phyloP scores from a whole-genome alignment of 1,140 invertebrate species.

The Bacillus rossius region DNA sequence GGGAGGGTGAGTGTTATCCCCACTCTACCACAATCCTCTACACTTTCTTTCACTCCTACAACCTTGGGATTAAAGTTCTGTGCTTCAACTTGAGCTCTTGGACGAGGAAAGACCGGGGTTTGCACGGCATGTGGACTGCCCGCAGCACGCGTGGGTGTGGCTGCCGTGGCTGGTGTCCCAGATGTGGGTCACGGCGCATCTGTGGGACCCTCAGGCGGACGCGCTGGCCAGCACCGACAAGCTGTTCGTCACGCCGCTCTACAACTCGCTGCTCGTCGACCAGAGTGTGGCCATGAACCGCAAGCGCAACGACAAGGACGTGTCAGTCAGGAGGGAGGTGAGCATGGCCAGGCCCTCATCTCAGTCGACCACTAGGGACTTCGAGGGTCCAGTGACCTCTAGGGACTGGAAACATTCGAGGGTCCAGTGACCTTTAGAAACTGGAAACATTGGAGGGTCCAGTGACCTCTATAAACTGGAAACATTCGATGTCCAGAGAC shows the following conservation, averaged over 20 bases:
- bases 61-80: not conserved
- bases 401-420: not conserved
- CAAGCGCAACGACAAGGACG: conserved; percentile 86
- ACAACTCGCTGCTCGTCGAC: conserved; percentile 87
- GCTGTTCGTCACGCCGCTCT: conserved; percentile 93
- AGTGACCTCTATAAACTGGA: not conserved
- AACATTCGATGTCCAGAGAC: not conserved
- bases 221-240: conserved; percentile 93
- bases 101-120: no score
- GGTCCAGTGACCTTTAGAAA: not conserved
- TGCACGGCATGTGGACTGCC: no score
- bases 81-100: not conserved
- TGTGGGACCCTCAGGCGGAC: conserved; percentile 96
- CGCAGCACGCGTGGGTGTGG: conserved; percentile 82
- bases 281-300: conserved; percentile 94
- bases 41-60: not conserved
- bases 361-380: no score
- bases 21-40: not conserved
- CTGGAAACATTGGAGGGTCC: not conserved
- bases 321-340: conserved; percentile 83
- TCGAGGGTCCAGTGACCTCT: no score
- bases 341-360: conserved; percentile 62
- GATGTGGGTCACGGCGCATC: conserved; percentile 92
- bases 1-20: not conserved
- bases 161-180: conserved; percentile 90